Percentiles rank a stretch among this genome's conserved stretches.
Evolutionary conservation across 2,888 invertebrate genomes (phyloP).

Genomic region (Mythimna vitellina): DNA sequence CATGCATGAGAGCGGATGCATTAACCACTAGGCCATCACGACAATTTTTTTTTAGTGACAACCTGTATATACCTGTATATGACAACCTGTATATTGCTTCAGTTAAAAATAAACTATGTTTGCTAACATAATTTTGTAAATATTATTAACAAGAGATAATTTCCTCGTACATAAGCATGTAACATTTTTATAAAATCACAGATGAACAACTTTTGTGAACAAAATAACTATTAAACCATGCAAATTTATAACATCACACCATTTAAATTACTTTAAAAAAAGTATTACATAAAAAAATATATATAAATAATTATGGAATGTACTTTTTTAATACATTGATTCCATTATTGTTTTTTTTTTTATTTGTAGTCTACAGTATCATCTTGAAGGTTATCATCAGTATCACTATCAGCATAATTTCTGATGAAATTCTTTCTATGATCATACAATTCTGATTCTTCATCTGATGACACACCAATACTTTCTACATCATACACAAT

Average conservation of each 20-base stretch:
- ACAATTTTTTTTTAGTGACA: no score
- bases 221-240: neutral
- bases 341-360: no score
- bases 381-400: constrained; percentile 70
- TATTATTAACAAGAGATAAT: neutral
- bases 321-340: neutral
- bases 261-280: neutral
- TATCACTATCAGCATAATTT: constrained; percentile 67
- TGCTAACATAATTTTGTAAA: neutral
- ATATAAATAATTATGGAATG: neutral
- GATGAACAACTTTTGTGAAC: neutral
- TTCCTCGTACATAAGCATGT: neutral
- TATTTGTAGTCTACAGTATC: constrained; percentile 37
- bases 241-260: neutral
- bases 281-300: neutral
- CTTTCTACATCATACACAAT: constrained; percentile 81
- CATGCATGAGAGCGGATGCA: no score
- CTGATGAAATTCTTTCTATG: constrained; percentile 64
- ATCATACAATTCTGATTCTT: constrained; percentile 68
- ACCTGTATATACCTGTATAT: neutral
- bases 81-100: neutral
- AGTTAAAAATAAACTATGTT: neutral
- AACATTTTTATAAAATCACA: neutral
- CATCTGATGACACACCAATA: constrained; percentile 80
- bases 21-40: no score